phyloP scores from a whole-genome alignment of 92 coral and sea anemone species.

The Meandrina meandrites region DNA sequence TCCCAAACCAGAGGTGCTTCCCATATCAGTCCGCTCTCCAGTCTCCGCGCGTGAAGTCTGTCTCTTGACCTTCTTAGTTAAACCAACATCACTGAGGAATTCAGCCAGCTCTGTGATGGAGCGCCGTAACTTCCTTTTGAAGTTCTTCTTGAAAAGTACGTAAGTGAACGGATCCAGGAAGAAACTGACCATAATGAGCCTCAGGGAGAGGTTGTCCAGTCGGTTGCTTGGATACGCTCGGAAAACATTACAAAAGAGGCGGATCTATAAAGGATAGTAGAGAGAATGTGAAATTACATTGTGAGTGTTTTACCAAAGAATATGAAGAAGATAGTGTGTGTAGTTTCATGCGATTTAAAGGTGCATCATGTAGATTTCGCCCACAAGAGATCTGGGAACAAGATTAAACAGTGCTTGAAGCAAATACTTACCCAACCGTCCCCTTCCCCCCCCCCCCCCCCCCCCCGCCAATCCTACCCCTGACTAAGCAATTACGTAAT shows the following conservation, averaged over 20 bases:
- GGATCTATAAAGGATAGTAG: conserved; percentile 29
- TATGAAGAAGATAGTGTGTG: background rate
- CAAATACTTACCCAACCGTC: background rate
- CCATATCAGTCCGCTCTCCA: background rate
- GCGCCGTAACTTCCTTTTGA: conserved; percentile 48
- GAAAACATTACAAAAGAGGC: conserved; percentile 51
- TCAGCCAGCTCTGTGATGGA: conserved; percentile 30
- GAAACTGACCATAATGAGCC: conserved; percentile 46
- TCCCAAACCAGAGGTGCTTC: background rate
- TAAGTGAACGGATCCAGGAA: conserved; percentile 67
- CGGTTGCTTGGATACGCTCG: conserved; percentile 35
- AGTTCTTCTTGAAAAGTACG: conserved; percentile 57
- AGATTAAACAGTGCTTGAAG: no score
- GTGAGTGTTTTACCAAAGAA: no score
- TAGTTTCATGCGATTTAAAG: background rate
- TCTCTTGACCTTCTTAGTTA: background rate
- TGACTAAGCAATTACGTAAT: background rate
- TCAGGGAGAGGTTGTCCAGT: conserved; percentile 48
- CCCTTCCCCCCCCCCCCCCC: background rate
- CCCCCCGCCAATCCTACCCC: background rate
- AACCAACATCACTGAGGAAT: conserved; percentile 11
- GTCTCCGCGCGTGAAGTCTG: background rate
- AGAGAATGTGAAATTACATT: no score
- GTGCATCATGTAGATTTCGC: no score
- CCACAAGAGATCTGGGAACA: no score